Conservation (phyloP, 2,888 invertebrate genomes). For the Rotaria sp. region DNA sequence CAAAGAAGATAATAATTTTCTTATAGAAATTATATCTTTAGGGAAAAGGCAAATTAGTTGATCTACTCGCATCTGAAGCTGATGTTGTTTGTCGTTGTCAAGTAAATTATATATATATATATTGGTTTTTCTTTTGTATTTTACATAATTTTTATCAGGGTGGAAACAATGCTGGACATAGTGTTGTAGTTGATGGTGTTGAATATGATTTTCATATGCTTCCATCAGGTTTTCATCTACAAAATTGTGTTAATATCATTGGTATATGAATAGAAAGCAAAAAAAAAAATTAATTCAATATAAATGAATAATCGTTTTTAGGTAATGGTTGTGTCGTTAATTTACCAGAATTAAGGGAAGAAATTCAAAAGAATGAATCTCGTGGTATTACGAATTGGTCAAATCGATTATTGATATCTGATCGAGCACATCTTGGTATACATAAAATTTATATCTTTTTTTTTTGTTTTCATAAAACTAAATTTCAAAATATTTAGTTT, state of each 20-base stretch:
- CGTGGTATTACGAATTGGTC: slow-evolving; percentile 78
- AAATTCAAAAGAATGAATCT: slow-evolving; percentile 79
- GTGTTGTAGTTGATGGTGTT: slow-evolving; percentile 84
- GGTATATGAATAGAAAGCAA: slow-evolving; percentile 60
- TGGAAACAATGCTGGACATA: slow-evolving; percentile 64
- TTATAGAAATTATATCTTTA: slow-evolving; percentile 18
- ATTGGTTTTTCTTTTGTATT: slow-evolving; percentile 48
- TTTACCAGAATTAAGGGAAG: slow-evolving; percentile 85
- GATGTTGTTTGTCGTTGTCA: slow-evolving; percentile 39
- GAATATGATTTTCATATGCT: slow-evolving; percentile 95
- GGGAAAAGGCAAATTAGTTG: slow-evolving; percentile 41
- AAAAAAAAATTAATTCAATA: background rate
- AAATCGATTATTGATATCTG: slow-evolving; percentile 79
- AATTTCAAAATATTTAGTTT: slow-evolving; percentile 46
- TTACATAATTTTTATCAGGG: slow-evolving; percentile 37
- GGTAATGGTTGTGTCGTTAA: slow-evolving; percentile 92
- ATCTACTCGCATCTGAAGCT: slow-evolving; percentile 35
- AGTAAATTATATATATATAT: slow-evolving; percentile 55
- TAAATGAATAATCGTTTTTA: background rate
- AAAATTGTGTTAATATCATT: slow-evolving; percentile 79
- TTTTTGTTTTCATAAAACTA: background rate
- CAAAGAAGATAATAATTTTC: background rate
- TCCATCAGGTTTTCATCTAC: slow-evolving; percentile 90
- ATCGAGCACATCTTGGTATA: slow-evolving; percentile 69
- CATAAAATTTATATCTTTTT: slow-evolving; percentile 44